Percentiles rank a stretch among this genome's conserved stretches.
Evolutionary conservation across 92 coral and sea anemone species (phyloP).

Genomic region (Diadumene lineata): DNA sequence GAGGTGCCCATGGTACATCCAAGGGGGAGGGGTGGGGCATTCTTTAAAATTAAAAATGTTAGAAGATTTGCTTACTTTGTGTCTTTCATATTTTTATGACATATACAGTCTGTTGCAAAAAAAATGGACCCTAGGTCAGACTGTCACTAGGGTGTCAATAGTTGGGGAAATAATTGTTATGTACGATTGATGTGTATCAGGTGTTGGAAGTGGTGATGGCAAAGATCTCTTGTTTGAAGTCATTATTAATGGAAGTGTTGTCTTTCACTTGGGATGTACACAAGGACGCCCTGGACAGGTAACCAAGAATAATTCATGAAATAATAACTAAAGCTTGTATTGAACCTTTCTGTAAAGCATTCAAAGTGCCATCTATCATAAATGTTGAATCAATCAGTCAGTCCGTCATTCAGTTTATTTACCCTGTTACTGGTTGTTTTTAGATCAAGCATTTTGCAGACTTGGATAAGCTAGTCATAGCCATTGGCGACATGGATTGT

Average conservation of each 20-base stretch:
- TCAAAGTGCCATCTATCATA: neutral
- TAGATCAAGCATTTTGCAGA: slow-evolving; percentile 73
- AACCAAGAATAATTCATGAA: neutral
- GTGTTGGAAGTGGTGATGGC: slow-evolving; percentile 90
- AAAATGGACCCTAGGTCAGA: too few relatives aligned
- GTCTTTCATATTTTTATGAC: too few relatives aligned
- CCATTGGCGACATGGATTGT: slow-evolving; percentile 64
- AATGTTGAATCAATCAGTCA: neutral
- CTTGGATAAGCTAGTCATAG: slow-evolving; percentile 79
- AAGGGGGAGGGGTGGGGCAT: too few relatives aligned
- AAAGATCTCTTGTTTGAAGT: slow-evolving; percentile 83
- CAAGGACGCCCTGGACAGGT: slow-evolving; percentile 81
- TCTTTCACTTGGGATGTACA: slow-evolving; percentile 59
- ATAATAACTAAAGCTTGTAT: too few relatives aligned
- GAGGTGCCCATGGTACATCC: too few relatives aligned
- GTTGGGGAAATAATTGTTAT: too few relatives aligned
- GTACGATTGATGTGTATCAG: slow-evolving; percentile 51
- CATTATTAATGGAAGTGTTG: slow-evolving; percentile 83
- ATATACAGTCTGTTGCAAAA: too few relatives aligned
- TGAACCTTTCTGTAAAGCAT: too few relatives aligned
- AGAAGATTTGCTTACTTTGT: too few relatives aligned
- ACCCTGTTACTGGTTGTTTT: neutral
- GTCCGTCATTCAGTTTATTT: neutral
- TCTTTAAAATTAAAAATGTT: too few relatives aligned
- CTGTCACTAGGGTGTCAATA: too few relatives aligned